phyloP scores from a whole-genome alignment of 2,113 vertebrate species.

The Zeus faber region DNA sequence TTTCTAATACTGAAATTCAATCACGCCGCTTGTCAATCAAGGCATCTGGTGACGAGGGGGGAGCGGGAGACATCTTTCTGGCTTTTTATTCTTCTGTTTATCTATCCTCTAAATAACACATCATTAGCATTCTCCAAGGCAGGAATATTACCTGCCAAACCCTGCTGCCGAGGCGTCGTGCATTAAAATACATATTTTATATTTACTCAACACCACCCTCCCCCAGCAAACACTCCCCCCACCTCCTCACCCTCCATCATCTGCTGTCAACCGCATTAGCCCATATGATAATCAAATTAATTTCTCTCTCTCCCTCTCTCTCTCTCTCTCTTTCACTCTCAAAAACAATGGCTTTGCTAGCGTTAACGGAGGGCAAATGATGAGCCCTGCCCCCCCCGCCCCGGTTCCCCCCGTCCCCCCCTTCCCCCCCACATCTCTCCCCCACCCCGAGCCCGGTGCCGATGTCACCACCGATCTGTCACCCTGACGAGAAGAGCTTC shows the following conservation, averaged over 20 bases:
- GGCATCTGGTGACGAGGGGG: slow-evolving; percentile 32
- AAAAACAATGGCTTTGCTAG: slow-evolving; percentile 25
- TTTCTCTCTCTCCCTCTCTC: slow-evolving; percentile 31
- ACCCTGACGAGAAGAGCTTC: slow-evolving; percentile 76
- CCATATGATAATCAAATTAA: slow-evolving; percentile 82
- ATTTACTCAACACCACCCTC: slow-evolving; percentile 47
- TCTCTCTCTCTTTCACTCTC: not conserved
- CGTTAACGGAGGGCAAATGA: slow-evolving; percentile 57
- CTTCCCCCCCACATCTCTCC: slow-evolving; percentile 52
- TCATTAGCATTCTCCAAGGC: slow-evolving; percentile 57
- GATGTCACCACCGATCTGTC: slow-evolving; percentile 78
- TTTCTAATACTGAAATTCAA: slow-evolving; percentile 73
- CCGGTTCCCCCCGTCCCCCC: slow-evolving; percentile 43
- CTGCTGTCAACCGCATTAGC: slow-evolving; percentile 77
- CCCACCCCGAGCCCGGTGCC: slow-evolving; percentile 64
- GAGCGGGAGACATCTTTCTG: not conserved
- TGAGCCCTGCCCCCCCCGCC: slow-evolving; percentile 63
- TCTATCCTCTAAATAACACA: slow-evolving; percentile 57
- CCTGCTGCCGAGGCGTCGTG: slow-evolving; percentile 48
- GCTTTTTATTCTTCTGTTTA: slow-evolving; percentile 37
- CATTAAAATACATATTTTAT: slow-evolving; percentile 71
- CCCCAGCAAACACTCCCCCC: slow-evolving; percentile 27
- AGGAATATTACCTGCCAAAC: slow-evolving; percentile 66
- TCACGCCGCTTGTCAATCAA: slow-evolving; percentile 71
- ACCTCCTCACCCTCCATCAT: slow-evolving; percentile 26